Base-by-base conservation (phyloP, 2,113 vertebrate species). In the Lipophrys pholis region DNA sequence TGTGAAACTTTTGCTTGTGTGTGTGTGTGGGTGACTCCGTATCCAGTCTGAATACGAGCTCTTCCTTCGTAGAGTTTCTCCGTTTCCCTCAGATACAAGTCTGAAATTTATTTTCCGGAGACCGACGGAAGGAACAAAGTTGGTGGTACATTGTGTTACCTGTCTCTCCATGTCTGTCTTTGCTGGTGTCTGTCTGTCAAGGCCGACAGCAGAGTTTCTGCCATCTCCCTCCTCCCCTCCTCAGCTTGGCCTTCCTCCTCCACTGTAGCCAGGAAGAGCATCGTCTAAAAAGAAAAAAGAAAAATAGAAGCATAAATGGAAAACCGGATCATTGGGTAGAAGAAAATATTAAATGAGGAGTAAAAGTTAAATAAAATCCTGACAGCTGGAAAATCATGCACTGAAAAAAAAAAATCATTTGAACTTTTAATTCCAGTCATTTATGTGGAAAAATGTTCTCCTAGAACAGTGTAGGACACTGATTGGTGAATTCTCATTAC, bases 111-210 rank as follows among this genome's bases (percentile, higher is more conserved):
- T 68, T 42, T 68, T 54, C 43, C 41, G 1, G 45, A 35, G 42
- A 57, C 16, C 49, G 51, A 15, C 10, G n/a, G 30, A 48, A 35
- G 45, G 49, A 72, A 81, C 15, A 72, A 67, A 61, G 71, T 62
- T 11, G 9, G 69, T 54, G 69, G 45, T 65, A 66, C 55, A 75
- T 1, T 69, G 63, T 73, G 54, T 93, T 83, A 99, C 98, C 98
- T 97, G 90, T 91, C 90, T 54, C 94, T 94, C 98, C 98, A 99
- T 46, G 96, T 97, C 83, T 94, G 93, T 78, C 97, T 93, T 75
- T 96, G 95, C 71, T 94, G 95, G 77, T 97, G 97, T 73, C 97
- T 94, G 59, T 96, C 93, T 3, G 87, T 93, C 82, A 99, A 94
- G n/a, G 90, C 81, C 1, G 93, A 88, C 16, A 98, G 92, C 69